Base-by-base conservation (phyloP, 1,140 invertebrate species). In the Neodiprion fabricii region DNA sequence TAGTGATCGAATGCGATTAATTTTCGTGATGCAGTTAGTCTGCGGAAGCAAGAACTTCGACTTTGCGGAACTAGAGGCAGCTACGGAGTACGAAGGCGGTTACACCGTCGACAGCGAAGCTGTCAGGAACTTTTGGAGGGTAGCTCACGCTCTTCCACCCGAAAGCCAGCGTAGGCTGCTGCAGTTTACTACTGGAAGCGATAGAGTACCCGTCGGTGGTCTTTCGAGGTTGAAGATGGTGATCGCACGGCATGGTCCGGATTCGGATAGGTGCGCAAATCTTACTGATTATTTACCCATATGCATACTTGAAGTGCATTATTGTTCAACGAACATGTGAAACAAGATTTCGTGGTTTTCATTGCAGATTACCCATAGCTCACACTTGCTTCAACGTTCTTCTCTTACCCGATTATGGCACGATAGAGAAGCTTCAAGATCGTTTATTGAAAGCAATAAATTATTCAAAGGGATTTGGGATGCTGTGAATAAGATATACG, bases 301-400 rank as follows among this genome's bases (percentile, higher is more conserved):
- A 9, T 3, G 50, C 17, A 50, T 17, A 72, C 67, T 11, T 67
- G 47, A 68, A 65, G 9, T 66, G 28, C 53, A 69, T 70, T 8
- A 65, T 53, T 68, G 72, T 76, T 71, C 12, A 47, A 67, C 10
- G 72, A 2, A 73, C 49, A 68, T 21, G 47, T 70, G n/a, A 67
- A 72, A 74, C 12, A 67, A 71, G 48, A 69, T 9, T 74, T 75
- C 75, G 28, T 5, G 40, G 67, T 61, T 61, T 75, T 75, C 65
- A 21, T 84, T 89, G 61, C 79, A 91, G 94, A 47, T 87, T 96
- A 80, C 95, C 95, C 49, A 95, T 94, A 17, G 94, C 94, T 10
- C 98, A 99, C 85, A 99, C 98, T 0, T 99, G 98, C 87, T 99
- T 99, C 88, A 99, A 99, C 87, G 93, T 99, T 2, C 90, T 99